Evolutionary conservation across 2,797 vertebrate species (phyloP).

Genomic region (Margarornis squamiger): DNA sequence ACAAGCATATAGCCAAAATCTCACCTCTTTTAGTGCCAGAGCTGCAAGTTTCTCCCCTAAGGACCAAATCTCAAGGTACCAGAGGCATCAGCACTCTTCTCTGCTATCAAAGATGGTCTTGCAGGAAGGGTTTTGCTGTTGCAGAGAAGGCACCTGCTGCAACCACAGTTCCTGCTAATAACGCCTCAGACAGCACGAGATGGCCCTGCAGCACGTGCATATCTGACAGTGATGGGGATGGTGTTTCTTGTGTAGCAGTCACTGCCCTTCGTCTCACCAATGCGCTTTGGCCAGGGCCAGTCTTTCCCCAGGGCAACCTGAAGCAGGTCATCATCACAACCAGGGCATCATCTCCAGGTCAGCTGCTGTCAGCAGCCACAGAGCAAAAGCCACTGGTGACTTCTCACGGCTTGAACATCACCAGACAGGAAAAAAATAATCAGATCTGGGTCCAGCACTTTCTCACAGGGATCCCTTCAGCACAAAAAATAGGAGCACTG

Average conservation of each 20-base stretch:
- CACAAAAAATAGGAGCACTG: background rate
- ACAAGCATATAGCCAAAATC: background rate
- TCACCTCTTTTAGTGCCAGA: background rate
- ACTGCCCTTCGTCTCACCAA: background rate
- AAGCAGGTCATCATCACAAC: background rate
- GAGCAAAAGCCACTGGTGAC: background rate
- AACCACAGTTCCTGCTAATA: background rate
- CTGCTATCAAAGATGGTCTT: background rate
- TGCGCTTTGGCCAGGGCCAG: background rate
- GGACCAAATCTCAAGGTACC: background rate
- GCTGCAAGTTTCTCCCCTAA: background rate
- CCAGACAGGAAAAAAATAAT: background rate
- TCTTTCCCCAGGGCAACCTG: background rate
- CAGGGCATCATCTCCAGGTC: background rate
- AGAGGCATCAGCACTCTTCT: background rate
- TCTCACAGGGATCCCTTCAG: background rate
- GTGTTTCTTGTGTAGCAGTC: background rate
- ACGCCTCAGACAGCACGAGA: background rate
- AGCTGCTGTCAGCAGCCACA: background rate
- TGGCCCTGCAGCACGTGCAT: background rate
- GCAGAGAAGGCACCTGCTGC: background rate
- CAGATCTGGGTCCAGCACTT: background rate
- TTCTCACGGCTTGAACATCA: background rate
- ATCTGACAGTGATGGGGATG: background rate
- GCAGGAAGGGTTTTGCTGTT: background rate